Evolutionary conservation across 2,888 invertebrate genomes (phyloP), one percentile per base, ranked within the genome.

Genomic region (Sminthurides aquaticus): DNA sequence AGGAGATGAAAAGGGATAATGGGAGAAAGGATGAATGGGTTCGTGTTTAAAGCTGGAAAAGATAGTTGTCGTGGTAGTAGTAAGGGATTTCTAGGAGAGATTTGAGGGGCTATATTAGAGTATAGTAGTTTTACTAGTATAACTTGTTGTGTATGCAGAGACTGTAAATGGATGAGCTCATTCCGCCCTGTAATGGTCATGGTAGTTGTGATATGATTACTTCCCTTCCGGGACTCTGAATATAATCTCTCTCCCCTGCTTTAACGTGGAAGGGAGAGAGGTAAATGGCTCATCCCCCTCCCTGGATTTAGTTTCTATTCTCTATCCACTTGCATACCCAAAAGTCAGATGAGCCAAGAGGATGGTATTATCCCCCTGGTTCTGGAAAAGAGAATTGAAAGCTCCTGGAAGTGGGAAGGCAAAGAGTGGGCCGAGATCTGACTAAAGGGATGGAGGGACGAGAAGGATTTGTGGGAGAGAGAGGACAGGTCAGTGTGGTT

Each of bases 1-100:
- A 52, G 22, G 52, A 52, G 52, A 52, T 52, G 52, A 52, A 52
- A 52, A 52, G 52, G 52, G 52, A 52, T 52, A 52, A 52, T 52
- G 52, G 52, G 22, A 15, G 52, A 52, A 52, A 52, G 52, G 52
- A 52, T 52, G 52, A 52, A 52, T 52, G 20, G 22, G 43, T 34
- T 34, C 43, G 43, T 34, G 43, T 34, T 34, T 34, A 11, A 15
- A 34, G 43, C 43, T 15, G 15, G 43, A 34, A 15, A 34, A 34
- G 43, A 11, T 34, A 34, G 43, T 34, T 11, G 43, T 34, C 15
- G n/a, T 34, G 15, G 43, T 34, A 34, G 43, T 15, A 34, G 43
- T 34, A 34, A 34, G 15, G 43, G 15, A 15, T 11, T 34, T 34
- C 15, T 34, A 15, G 43, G 43, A 34, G 5, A 34, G 8, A 34